phyloP scores from a whole-genome alignment of 2,797 vertebrate genomes.

The Allobates femoralis region DNA sequence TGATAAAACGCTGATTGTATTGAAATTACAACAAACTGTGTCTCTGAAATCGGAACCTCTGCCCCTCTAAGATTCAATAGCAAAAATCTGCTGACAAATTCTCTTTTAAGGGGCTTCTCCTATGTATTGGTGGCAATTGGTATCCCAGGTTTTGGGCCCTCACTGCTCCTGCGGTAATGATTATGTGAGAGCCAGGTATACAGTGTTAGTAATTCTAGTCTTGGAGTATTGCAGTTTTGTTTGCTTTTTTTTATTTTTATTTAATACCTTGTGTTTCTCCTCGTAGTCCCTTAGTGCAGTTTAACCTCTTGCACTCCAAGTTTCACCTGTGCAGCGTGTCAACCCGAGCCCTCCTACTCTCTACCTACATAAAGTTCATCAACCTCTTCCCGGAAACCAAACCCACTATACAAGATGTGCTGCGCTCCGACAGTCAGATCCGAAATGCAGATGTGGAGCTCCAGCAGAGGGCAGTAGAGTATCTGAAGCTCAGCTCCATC shows the following conservation, averaged over 20 bases:
- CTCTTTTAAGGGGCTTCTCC: too few species aligned
- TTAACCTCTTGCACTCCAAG: conserved; percentile 93
- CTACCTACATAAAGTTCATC: conserved; percentile 95
- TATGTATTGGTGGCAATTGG: too few species aligned
- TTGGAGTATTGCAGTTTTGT: not conserved
- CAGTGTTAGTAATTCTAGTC: not conserved
- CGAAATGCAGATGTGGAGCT: conserved; percentile 91
- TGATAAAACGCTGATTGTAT: too few species aligned
- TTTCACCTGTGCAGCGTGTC: conserved; percentile 93
- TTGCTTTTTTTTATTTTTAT: not conserved
- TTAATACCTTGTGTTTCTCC: not conserved
- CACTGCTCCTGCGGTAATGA: too few species aligned
- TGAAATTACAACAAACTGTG: too few species aligned
- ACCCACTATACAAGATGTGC: conserved; percentile 90
- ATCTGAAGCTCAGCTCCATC: conserved; percentile 90
- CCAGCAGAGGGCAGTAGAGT: conserved; percentile 91
- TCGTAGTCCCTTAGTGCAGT: conserved; percentile 87
- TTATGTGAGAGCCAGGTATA: too few species aligned
- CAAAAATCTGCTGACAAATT: too few species aligned
- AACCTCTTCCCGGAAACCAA: conserved; percentile 95
- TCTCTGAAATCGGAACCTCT: too few species aligned
- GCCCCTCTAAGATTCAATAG: too few species aligned
- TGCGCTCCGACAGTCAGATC: conserved; percentile 91
- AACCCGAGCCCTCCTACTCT: conserved; percentile 88
- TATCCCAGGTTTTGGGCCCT: not conserved